phyloP scores from a whole-genome alignment of 2,113 vertebrate genomes.

The Tychaedon coryphoeus region DNA sequence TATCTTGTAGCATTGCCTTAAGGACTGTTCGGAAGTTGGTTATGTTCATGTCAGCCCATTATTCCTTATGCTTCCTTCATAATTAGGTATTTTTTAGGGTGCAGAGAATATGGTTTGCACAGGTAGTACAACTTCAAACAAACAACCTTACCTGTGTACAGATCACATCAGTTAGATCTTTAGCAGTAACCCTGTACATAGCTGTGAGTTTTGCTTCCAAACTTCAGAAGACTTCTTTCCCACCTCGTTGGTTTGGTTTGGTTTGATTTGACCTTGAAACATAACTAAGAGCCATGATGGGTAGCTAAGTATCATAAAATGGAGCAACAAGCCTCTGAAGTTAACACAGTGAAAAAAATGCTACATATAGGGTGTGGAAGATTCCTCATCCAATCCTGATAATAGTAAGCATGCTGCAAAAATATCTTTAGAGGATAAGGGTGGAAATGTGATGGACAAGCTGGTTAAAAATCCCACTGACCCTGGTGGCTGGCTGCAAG shows the following conservation, averaged over 20 bases:
- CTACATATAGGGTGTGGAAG: background rate
- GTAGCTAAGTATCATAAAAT: background rate
- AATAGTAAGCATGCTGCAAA: background rate
- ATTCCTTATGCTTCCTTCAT: background rate
- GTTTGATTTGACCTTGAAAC: background rate
- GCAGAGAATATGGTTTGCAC: background rate
- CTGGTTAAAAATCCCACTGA: background rate
- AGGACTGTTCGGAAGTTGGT: background rate
- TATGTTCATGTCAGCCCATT: background rate
- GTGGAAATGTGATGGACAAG: background rate
- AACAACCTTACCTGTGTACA: background rate
- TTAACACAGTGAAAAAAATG: background rate
- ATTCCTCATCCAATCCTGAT: background rate
- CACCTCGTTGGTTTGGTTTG: background rate
- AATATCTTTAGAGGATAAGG: background rate
- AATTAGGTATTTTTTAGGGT: background rate
- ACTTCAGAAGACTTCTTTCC: background rate
- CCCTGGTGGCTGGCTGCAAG: background rate
- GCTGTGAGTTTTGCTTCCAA: background rate
- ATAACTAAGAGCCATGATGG: background rate
- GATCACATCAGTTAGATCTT: background rate
- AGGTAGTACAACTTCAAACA: background rate
- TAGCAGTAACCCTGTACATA: background rate
- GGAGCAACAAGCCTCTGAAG: background rate
- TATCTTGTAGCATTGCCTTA: background rate